Conservation (phyloP, 2,797 vertebrate genomes). For the Mormyrus proboscirostris region DNA sequence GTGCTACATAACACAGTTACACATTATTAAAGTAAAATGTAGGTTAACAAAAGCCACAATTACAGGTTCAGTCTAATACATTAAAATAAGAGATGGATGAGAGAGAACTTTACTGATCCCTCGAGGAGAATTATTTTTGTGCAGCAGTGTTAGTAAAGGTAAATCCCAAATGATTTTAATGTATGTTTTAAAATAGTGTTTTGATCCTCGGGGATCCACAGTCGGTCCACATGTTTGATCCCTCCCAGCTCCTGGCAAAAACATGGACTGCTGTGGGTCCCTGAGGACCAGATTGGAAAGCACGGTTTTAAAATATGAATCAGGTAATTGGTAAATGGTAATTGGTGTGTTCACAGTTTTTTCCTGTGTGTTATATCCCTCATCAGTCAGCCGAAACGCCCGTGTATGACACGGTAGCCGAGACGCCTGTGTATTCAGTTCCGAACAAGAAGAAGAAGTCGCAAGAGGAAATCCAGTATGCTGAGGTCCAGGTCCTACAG, state of each 20-base stretch:
- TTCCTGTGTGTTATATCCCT: not conserved
- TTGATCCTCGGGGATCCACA: not conserved
- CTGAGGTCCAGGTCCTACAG: constrained; percentile 41
- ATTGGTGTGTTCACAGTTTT: not conserved
- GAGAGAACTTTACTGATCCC: not conserved
- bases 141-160: not conserved
- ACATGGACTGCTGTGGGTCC: not conserved
- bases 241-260: not conserved
- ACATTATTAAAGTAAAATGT: not conserved
- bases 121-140: not conserved
- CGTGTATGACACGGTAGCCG: constrained; percentile 27
- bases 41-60: not conserved
- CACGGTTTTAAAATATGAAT: not conserved
- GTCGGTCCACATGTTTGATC: not conserved
- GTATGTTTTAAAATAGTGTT: not conserved
- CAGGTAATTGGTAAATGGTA: not conserved
- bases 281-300: not conserved
- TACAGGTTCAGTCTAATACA: not conserved
- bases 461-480: constrained; percentile 37
- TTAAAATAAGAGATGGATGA: not conserved
- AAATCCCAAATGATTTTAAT: not conserved
- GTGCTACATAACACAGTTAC: not conserved
- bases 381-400: constrained; percentile 26
- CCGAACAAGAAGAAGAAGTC: constrained; percentile 33
- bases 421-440: constrained; percentile 32